A percentile compares a stretch with the other conserved stretches of the same genome.
Evolutionary conservation across 2,113 vertebrate species (phyloP).

Genomic region (Dasyornis broadbenti): DNA sequence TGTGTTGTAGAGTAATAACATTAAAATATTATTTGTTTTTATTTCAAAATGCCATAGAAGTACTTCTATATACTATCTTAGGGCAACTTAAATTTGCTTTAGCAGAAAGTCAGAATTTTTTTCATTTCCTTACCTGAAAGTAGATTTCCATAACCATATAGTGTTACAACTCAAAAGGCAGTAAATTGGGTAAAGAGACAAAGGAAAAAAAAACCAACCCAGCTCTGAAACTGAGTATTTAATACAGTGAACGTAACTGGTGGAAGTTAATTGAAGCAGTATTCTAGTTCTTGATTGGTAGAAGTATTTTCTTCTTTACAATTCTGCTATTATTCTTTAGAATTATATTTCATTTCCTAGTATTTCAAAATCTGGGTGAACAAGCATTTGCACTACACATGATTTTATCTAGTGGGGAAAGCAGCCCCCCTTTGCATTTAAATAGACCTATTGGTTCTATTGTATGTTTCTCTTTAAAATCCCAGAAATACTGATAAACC

Average conservation of each 20-base stretch:
- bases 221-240: not conserved
- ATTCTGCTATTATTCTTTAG: not conserved
- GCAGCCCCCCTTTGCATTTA: not conserved
- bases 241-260: not conserved
- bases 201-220: not conserved
- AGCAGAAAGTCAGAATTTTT: not conserved
- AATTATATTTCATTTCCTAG: not conserved
- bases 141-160: not conserved
- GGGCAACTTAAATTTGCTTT: not conserved
- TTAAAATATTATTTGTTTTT: constrained; percentile 4
- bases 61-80: not conserved
- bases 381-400: not conserved
- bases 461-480: not conserved
- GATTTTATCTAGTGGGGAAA: not conserved
- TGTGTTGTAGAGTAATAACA: not conserved
- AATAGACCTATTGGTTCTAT: not conserved
- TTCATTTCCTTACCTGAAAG: not conserved
- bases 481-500: not conserved
- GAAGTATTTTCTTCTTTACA: not conserved
- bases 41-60: not conserved
- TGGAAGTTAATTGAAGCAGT: not conserved
- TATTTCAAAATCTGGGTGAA: not conserved
- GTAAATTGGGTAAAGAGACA: not conserved
- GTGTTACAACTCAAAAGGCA: not conserved
- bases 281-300: not conserved